These are phyloP conservation scores for Augiades crinisus DNA, from an alignment of 2,888 invertebrate species.

Conservation along the genomic window DNA sequence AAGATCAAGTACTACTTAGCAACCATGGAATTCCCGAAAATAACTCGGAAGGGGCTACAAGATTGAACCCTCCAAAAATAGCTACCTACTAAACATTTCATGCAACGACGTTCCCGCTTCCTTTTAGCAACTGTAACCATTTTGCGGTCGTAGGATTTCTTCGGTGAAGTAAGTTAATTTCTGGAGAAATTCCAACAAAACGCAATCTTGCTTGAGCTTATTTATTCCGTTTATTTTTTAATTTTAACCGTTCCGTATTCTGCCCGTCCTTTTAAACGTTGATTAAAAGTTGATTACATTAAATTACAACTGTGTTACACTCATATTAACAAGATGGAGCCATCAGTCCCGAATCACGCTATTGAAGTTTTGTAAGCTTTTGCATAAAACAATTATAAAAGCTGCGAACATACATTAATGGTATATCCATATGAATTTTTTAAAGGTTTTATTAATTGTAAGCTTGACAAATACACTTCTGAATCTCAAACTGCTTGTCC, in stretches of 20 bases:
- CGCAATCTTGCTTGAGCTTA: not conserved
- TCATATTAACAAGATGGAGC: no score
- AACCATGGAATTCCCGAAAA: slow-evolving; percentile 1
- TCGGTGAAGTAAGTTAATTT: slow-evolving; percentile 1
- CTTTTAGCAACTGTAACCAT: not conserved
- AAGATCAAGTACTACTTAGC: slow-evolving; percentile 1
- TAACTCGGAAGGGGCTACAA: slow-evolving; percentile 8
- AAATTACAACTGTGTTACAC: no score
- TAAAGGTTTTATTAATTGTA: no score
- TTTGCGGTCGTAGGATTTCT: slow-evolving; percentile 3
- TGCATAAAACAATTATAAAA: no score
- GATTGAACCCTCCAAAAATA: not conserved
- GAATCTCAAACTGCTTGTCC: no score
- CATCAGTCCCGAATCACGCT: no score
- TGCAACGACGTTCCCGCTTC: not conserved
- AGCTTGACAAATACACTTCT: no score
- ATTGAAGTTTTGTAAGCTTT: no score
- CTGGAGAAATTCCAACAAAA: slow-evolving; percentile 3
- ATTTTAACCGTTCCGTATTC: not conserved
- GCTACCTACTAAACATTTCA: not conserved
- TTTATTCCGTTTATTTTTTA: no score
- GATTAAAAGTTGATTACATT: not conserved
- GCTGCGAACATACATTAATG: no score
- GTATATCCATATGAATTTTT: no score
- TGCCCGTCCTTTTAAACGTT: not conserved